Evolutionary conservation across 2,888 invertebrate genomes (phyloP).

Genomic region (Harpalus rubripes): DNA sequence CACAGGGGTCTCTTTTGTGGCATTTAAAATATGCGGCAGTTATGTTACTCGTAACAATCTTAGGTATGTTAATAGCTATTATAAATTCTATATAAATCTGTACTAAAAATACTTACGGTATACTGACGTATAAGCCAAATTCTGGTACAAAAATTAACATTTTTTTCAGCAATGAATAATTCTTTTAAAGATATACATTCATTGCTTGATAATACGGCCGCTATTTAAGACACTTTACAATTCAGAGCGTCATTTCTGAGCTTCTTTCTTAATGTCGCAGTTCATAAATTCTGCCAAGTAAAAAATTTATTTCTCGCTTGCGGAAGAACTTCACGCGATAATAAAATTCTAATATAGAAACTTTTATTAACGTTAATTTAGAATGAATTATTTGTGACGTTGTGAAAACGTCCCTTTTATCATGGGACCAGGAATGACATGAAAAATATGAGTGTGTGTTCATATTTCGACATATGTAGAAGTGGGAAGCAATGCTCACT

Average conservation of each 20-base stretch:
- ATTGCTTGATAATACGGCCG: not conserved
- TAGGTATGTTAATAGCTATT: no score
- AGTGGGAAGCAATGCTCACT: not conserved
- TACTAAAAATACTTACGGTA: no score
- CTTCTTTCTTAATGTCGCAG: constrained; percentile 50
- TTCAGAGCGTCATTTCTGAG: not conserved
- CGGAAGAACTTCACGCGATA: constrained; percentile 61
- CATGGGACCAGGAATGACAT: not conserved
- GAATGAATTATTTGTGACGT: constrained; percentile 50
- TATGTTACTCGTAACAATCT: no score
- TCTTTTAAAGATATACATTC: not conserved
- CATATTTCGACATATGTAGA: not conserved
- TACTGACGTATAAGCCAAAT: no score
- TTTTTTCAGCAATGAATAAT: not conserved
- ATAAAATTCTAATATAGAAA: constrained; percentile 65
- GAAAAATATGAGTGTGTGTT: not conserved
- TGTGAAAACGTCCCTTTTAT: not conserved
- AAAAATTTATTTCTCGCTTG: constrained; percentile 55
- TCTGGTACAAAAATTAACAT: not conserved
- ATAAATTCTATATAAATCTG: no score
- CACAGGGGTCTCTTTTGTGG: no score
- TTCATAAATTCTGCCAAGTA: constrained; percentile 63
- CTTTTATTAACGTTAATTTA: constrained; percentile 63
- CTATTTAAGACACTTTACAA: constrained; percentile 7
- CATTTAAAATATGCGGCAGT: no score